phyloP scores from a whole-genome alignment of 2,888 invertebrate genomes.

The Rhagium mordax region DNA sequence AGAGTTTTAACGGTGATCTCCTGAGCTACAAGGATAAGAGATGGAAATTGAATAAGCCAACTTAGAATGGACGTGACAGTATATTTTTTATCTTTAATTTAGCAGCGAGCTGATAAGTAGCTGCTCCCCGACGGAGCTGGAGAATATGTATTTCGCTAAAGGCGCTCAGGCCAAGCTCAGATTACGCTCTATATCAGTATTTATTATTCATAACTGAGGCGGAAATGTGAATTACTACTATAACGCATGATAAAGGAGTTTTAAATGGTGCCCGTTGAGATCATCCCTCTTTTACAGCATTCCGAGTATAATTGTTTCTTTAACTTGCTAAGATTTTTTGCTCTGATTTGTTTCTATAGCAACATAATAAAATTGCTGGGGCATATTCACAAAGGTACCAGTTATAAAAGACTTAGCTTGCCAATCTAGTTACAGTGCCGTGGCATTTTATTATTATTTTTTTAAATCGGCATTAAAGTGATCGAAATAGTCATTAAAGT shows the following conservation, averaged over 20 bases:
- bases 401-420: background rate
- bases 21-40: constrained; percentile 47
- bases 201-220: constrained; percentile 69
- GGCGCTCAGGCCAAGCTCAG: constrained; percentile 60
- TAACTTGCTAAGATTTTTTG: constrained; percentile 54
- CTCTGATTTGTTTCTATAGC: constrained; percentile 55
- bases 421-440: background rate
- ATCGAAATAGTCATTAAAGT: too few relatives aligned
- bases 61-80: constrained; percentile 69
- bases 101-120: constrained; percentile 69
- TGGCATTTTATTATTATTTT: background rate
- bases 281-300: constrained; percentile 61
- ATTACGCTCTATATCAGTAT: constrained; percentile 69
- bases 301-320: constrained; percentile 55
- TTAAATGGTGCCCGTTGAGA: constrained; percentile 65
- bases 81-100: constrained; percentile 71
- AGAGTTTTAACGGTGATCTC: constrained; percentile 19
- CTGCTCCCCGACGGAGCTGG: constrained; percentile 59
- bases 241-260: constrained; percentile 68
- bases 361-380: constrained; percentile 60
- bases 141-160: constrained; percentile 67
- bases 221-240: constrained; percentile 68
- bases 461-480: too few relatives aligned
- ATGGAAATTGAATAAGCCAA: constrained; percentile 70
- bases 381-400: constrained; percentile 35